Percentiles rank a stretch among this genome's conserved stretches.
Evolutionary conservation across 2,888 invertebrate species (phyloP).

Genomic region (Dione vanillae): DNA sequence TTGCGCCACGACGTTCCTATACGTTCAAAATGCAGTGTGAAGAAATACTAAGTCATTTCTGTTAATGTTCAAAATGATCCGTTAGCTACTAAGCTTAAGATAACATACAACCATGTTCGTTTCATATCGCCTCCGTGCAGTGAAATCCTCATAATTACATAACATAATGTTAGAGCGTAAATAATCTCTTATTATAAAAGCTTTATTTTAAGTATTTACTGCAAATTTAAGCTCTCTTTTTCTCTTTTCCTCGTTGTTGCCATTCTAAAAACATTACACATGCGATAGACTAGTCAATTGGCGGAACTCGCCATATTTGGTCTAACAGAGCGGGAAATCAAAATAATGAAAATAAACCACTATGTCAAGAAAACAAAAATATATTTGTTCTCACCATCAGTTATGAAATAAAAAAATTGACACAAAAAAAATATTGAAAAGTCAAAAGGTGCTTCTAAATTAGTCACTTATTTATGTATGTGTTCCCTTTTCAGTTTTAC

Average conservation of each 20-base stretch:
- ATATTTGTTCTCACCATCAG: too few species aligned
- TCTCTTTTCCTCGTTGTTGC: too few species aligned
- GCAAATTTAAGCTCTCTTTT: too few species aligned
- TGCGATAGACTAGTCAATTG: too few species aligned
- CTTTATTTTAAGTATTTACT: not conserved
- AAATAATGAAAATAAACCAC: too few species aligned
- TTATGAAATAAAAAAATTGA: not conserved
- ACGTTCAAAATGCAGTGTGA: too few species aligned
- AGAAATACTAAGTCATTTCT: not conserved
- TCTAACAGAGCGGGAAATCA: too few species aligned
- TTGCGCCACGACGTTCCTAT: too few species aligned
- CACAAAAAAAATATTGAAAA: not conserved
- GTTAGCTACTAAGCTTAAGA: not conserved
- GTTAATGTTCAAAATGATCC: not conserved
- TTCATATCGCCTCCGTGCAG: conserved; percentile 2
- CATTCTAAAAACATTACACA: too few species aligned
- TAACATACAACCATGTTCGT: not conserved
- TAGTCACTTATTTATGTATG: not conserved
- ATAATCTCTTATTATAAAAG: not conserved
- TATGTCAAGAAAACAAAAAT: too few species aligned
- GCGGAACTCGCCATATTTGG: too few species aligned
- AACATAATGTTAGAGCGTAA: not conserved
- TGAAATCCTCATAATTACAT: not conserved
- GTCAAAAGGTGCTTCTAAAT: not conserved
- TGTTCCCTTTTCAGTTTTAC: conserved; percentile 47